A percentile compares a stretch with the other conserved stretches of the same genome.
Conservation (phyloP, 2,888 invertebrate species). For the Erannis defoliaria region DNA sequence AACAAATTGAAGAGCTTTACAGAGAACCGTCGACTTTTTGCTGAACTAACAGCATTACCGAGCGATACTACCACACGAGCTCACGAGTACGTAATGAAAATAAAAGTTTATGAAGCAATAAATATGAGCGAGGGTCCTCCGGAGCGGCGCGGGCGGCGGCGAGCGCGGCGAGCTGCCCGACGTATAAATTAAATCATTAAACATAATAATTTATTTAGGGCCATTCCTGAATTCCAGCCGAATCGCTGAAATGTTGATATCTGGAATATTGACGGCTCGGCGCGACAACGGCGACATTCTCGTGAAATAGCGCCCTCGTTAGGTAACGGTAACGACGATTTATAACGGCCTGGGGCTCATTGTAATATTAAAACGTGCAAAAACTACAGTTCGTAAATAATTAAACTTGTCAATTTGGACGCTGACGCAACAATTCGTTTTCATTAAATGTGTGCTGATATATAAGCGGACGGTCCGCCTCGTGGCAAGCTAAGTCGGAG, state of each 20-base stretch:
- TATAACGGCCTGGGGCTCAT: neutral
- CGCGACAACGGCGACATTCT: conserved; percentile 1
- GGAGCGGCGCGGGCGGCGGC: no score
- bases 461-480: no score
- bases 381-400: neutral
- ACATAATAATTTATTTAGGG: neutral
- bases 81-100: neutral
- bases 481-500: no score
- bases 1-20: neutral
- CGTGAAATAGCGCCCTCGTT: conserved; percentile 1
- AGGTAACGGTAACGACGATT: conserved; percentile 5
- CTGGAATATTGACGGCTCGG: neutral
- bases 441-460: neutral
- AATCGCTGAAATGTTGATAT: conserved; percentile 13
- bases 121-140: neutral
- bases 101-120: neutral
- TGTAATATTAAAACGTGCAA: neutral
- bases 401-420: neutral
- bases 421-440: neutral
- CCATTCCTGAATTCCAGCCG: conserved; percentile 6
- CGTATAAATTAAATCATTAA: neutral
- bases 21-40: neutral
- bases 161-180: neutral
- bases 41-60: neutral
- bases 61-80: neutral